Evolutionary conservation across 2,113 vertebrate species (phyloP), one percentile per base, ranked within the genome.

Genomic region (Pachypanchax playfairii): DNA sequence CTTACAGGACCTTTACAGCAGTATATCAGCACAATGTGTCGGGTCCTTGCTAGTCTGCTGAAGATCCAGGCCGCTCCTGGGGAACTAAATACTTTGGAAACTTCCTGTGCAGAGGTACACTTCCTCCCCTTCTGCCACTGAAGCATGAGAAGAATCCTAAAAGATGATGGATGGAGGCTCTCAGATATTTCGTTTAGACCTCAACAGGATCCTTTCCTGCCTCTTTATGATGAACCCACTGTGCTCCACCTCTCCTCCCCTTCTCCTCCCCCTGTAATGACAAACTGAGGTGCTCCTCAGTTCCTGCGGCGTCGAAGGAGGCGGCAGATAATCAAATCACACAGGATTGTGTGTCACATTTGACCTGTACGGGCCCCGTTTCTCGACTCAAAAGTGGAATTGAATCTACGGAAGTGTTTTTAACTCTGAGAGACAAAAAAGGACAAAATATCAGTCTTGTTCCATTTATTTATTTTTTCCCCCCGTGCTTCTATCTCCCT

Each of bases 291-390:
- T 46, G 48, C 13, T 68, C 51, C n/a, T n/a, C n/a, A n/a, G n/a
- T n/a, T n/a, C n/a, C 15, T 46, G 72, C 60, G 47, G 58, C 24
- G 20, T 62, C 1, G 51, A 79, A 59, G 68, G 62, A 56, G 60
- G 50, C 66, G 60, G 67, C 41, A 22, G 76, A 85, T 84, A 79
- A 87, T 83, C 75, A 84, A 75, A 80, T 89, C 79, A 81, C 53
- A 75, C 65, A 77, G 59, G 66, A 85, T 81, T 77, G 67, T 46
- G 36, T 75, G 72, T 73, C 65, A 65, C 75, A 60, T 86, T 75
- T 80, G 66, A 83, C 72, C 69, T 69, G 75, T 5, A 42, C 24
- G 47, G 24, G 65, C 67, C 61, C 47, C 14, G 35, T 68, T 48
- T 42, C 44, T 46, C 43, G 25, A n/a, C 39, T 68, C 24, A 17